Percentiles rank a stretch among this genome's conserved stretches.
Conservation (phyloP, 2,113 vertebrate species). For the Lipophrys pholis region DNA sequence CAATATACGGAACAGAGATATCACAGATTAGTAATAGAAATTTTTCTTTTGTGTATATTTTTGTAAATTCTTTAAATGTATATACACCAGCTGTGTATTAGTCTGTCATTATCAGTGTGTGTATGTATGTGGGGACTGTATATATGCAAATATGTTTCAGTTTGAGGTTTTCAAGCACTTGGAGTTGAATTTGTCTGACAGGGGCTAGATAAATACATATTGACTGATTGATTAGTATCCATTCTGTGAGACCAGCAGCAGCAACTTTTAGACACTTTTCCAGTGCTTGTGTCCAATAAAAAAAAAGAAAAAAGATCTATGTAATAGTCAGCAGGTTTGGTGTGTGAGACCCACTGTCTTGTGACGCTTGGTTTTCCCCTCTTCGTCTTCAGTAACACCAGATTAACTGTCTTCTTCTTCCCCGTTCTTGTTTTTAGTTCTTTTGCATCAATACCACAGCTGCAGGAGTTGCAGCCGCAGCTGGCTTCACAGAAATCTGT, state of each 20-base stretch:
- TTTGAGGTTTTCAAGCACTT: too few relatives aligned
- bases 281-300: neutral
- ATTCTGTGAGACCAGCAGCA: neutral
- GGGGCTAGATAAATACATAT: too few relatives aligned
- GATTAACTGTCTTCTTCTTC: neutral
- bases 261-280: neutral
- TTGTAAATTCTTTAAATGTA: too few relatives aligned
- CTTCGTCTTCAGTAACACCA: neutral
- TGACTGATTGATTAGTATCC: neutral
- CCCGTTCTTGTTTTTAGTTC: slow-evolving; percentile 84
- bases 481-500: slow-evolving; percentile 99
- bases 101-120: too few relatives aligned
- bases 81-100: too few relatives aligned
- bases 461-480: slow-evolving; percentile 97
- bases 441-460: slow-evolving; percentile 94
- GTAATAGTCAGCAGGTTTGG: slow-evolving; percentile 5
- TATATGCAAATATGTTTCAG: too few relatives aligned
- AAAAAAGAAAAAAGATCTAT: neutral
- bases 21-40: too few relatives aligned
- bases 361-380: neutral
- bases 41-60: too few relatives aligned
- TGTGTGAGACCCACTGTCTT: neutral
- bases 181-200: too few relatives aligned
- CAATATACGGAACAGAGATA: too few relatives aligned
- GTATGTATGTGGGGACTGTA: too few relatives aligned